These are phyloP conservation scores for Drosophila ezoana DNA, from an alignment of 2,888 invertebrate species.

Conservation along the genomic window DNA sequence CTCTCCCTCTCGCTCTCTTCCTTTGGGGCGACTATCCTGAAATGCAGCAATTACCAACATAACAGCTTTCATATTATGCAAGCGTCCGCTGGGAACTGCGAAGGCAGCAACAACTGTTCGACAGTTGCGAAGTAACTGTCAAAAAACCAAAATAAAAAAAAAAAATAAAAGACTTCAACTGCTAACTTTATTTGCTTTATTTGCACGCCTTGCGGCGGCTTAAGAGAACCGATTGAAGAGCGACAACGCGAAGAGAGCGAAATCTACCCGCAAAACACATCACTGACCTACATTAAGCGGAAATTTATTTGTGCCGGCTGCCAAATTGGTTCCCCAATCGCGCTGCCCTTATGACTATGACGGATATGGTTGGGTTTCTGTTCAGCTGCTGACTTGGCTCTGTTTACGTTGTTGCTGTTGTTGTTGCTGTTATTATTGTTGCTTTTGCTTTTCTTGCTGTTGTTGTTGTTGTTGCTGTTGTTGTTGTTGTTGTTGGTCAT, in stretches of 20 bases:
- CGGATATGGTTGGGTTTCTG: slow-evolving; percentile 59
- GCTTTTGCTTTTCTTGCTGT: slow-evolving; percentile 23
- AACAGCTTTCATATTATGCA: slow-evolving; percentile 51
- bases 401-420: slow-evolving; percentile 19
- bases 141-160: slow-evolving; percentile 2
- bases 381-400: slow-evolving; percentile 34
- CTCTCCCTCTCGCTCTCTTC: background rate
- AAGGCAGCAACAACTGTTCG: slow-evolving; percentile 18
- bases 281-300: slow-evolving; percentile 79
- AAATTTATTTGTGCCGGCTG: slow-evolving; percentile 81
- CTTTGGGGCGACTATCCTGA: slow-evolving; percentile 7
- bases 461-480: slow-evolving; percentile 17
- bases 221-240: slow-evolving; percentile 7
- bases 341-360: slow-evolving; percentile 63
- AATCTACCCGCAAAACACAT: slow-evolving; percentile 39
- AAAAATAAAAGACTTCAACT: slow-evolving; percentile 31
- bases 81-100: slow-evolving; percentile 32
- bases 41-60: slow-evolving; percentile 42
- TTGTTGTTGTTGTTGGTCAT: slow-evolving; percentile 49
- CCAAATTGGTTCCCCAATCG: slow-evolving; percentile 74
- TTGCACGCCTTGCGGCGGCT: slow-evolving; percentile 8
- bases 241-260: slow-evolving; percentile 18
- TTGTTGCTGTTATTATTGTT: slow-evolving; percentile 37
- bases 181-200: slow-evolving; percentile 27
- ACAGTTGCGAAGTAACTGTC: slow-evolving; percentile 39